Conservation (phyloP, 2,888 invertebrate species). For the Parnassius mnemosyne region DNA sequence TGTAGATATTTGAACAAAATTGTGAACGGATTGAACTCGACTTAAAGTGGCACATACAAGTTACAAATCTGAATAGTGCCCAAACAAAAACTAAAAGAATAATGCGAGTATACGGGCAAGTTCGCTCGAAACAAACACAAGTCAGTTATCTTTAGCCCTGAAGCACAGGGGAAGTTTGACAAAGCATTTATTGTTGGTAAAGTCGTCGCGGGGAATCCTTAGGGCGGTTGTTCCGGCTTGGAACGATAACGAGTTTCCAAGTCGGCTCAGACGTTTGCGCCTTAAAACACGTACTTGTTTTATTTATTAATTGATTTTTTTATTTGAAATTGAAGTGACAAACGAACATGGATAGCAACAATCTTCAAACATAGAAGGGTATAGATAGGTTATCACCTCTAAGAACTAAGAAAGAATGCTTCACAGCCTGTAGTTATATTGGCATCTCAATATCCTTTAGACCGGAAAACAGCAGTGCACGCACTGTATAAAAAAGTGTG, state of each 20-base stretch:
- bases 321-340: too few species aligned
- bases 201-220: constrained; percentile 47
- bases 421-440: too few species aligned
- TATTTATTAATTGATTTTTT: constrained; percentile 1
- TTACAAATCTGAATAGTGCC: constrained; percentile 31
- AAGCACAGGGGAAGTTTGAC: constrained; percentile 54
- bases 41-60: constrained; percentile 26
- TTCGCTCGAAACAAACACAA: constrained; percentile 57
- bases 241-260: constrained; percentile 68
- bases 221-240: constrained; percentile 40
- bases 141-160: constrained; percentile 57
- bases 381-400: too few species aligned
- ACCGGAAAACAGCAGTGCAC: too few species aligned
- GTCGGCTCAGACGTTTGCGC: constrained; percentile 40
- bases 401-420: too few species aligned
- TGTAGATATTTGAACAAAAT: too few species aligned
- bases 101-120: constrained; percentile 43
- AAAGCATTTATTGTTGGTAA: constrained; percentile 71
- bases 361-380: too few species aligned
- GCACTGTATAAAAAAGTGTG: too few species aligned
- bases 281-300: constrained; percentile 20
- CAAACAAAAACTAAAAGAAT: constrained; percentile 40
- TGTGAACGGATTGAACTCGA: constrained; percentile 23
- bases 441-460: too few species aligned
- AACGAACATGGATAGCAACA: too few species aligned